Evolutionary conservation across 53 echinoderm and acorn worm genomes (phyloP).

Genomic region (Hippasteria phrygiana): DNA sequence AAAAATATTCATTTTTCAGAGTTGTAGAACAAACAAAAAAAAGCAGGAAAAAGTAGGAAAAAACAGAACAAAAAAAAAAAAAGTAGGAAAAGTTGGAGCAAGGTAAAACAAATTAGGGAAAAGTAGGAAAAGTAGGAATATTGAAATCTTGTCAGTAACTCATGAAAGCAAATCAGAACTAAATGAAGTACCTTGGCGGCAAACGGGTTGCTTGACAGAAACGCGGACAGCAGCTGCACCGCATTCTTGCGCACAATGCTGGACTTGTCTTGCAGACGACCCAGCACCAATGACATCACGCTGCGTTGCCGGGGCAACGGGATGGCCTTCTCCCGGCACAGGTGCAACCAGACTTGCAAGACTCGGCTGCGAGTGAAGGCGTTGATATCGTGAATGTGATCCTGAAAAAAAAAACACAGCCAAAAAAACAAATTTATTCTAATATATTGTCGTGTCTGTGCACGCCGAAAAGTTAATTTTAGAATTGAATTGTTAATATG

Average conservation of each 20-base stretch:
- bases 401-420: slow-evolving; percentile 50
- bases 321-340: slow-evolving; percentile 87
- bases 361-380: slow-evolving; percentile 88
- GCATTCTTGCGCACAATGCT: slow-evolving; percentile 91
- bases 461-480: too few relatives aligned
- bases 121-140: too few relatives aligned
- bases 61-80: too few relatives aligned
- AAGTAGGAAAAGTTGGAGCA: too few relatives aligned
- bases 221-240: slow-evolving; percentile 88
- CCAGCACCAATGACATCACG: slow-evolving; percentile 83
- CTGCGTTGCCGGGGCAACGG: slow-evolving; percentile 87
- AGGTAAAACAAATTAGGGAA: too few relatives aligned
- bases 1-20: too few relatives aligned
- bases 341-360: slow-evolving; percentile 89
- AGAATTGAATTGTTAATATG: too few relatives aligned
- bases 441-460: background rate
- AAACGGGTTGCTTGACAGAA: slow-evolving; percentile 93
- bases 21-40: too few relatives aligned
- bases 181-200: slow-evolving; percentile 86
- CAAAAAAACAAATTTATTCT: background rate
- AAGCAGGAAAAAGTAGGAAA: too few relatives aligned
- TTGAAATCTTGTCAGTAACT: too few relatives aligned
- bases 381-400: slow-evolving; percentile 97
- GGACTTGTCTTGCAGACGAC: slow-evolving; percentile 91
- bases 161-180: too few relatives aligned